These are phyloP conservation scores for Tetramorium alpestre DNA, from an alignment of 1,140 invertebrate species.

Conservation along the genomic window DNA sequence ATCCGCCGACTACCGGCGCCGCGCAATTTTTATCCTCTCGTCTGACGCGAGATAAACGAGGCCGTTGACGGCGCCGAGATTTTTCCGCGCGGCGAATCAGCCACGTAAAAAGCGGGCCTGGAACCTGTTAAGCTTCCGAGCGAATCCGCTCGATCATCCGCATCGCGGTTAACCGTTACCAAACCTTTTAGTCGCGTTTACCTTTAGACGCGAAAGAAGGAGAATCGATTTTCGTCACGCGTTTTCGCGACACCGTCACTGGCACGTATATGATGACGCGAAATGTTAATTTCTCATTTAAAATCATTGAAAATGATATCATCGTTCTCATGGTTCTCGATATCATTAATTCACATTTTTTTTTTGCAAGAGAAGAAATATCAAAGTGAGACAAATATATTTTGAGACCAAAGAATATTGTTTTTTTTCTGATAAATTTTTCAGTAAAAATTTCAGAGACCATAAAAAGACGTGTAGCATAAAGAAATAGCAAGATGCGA, in stretches of 20 bases:
- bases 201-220: neutral
- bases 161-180: neutral
- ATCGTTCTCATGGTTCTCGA: neutral
- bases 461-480: neutral
- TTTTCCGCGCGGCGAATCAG: constrained; percentile 55
- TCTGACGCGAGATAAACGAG: constrained; percentile 41
- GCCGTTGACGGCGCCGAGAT: constrained; percentile 37
- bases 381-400: neutral
- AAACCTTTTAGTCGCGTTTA: constrained; percentile 18
- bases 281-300: neutral
- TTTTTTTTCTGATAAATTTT: neutral
- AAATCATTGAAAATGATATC: neutral
- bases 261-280: neutral
- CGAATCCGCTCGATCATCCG: constrained; percentile 3
- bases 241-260: neutral
- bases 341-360: neutral
- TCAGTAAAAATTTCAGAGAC: neutral
- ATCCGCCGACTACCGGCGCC: constrained; percentile 25
- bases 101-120: constrained; percentile 34
- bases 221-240: constrained; percentile 3
- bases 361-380: neutral
- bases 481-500: neutral
- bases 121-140: constrained; percentile 41
- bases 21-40: constrained; percentile 59
- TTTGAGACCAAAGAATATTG: neutral